phyloP scores from a whole-genome alignment of 2,113 vertebrate species.

The Zootoca vivipara region DNA sequence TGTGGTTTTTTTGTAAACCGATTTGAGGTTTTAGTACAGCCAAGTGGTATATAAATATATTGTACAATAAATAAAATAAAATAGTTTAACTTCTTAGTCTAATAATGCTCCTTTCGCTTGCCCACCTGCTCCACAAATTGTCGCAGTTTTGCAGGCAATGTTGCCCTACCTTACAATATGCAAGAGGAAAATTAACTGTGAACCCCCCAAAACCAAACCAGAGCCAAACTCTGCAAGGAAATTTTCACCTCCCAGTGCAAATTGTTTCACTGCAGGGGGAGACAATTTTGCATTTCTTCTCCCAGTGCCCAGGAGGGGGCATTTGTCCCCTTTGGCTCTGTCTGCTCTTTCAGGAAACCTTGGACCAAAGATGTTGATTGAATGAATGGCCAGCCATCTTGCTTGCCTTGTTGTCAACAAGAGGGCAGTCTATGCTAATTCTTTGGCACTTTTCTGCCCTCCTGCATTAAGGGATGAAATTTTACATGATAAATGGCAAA shows the following conservation, averaged over 20 bases:
- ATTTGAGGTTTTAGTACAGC: too few species aligned
- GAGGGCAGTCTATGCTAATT: neutral
- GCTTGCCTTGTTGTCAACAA: neutral
- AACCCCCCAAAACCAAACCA: too few species aligned
- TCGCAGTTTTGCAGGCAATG: neutral
- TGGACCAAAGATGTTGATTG: slow-evolving; percentile 9
- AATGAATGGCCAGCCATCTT: neutral
- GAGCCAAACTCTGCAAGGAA: neutral
- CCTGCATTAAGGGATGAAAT: neutral
- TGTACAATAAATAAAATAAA: too few species aligned
- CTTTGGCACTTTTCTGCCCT: neutral
- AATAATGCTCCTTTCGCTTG: neutral
- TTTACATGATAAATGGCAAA: slow-evolving; percentile 6
- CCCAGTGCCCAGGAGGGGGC: neutral
- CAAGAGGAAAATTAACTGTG: neutral
- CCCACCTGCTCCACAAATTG: neutral
- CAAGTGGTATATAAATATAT: too few species aligned
- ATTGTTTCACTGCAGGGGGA: neutral
- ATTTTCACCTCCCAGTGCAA: neutral
- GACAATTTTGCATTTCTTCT: neutral
- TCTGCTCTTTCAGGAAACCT: slow-evolving; percentile 21
- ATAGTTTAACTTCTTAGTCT: neutral
- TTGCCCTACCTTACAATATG: neutral
- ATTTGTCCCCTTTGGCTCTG: neutral
- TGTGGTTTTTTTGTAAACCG: too few species aligned